Evolutionary conservation across 2,797 vertebrate species (phyloP).

Genomic region (Gallinago stenura): DNA sequence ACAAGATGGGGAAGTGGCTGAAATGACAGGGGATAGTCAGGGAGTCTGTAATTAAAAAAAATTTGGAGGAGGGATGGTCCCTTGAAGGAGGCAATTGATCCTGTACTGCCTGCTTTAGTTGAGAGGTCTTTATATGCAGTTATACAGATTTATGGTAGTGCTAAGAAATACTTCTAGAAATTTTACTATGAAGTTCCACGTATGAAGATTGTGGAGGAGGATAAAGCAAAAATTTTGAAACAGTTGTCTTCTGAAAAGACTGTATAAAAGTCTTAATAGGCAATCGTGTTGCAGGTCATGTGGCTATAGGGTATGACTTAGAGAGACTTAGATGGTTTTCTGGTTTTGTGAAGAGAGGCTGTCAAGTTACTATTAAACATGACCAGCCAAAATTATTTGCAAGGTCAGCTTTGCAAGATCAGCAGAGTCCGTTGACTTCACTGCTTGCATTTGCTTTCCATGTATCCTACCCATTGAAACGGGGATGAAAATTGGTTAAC

Average conservation of each 20-base stretch:
- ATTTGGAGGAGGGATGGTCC: not conserved
- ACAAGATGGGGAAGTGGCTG: slow-evolving; percentile 6
- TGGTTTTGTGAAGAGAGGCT: not conserved
- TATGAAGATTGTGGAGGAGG: not conserved
- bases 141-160: not conserved
- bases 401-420: not conserved
- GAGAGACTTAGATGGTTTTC: not conserved
- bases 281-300: not conserved
- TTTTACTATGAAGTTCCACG: not conserved
- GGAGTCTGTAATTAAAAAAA: not conserved
- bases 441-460: not conserved
- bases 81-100: not conserved
- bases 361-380: not conserved
- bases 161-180: not conserved
- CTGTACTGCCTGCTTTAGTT: not conserved
- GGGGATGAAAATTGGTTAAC: not conserved
- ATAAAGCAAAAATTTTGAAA: not conserved
- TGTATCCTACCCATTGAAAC: not conserved
- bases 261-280: not conserved
- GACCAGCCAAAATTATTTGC: not conserved
- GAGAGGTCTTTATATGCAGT: not conserved
- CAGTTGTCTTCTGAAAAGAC: not conserved
- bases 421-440: not conserved
- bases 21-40: not conserved
- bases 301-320: not conserved